Evolutionary conservation across 2,888 invertebrate genomes (phyloP).

Genomic region (Vannuccia rotundouncinata): DNA sequence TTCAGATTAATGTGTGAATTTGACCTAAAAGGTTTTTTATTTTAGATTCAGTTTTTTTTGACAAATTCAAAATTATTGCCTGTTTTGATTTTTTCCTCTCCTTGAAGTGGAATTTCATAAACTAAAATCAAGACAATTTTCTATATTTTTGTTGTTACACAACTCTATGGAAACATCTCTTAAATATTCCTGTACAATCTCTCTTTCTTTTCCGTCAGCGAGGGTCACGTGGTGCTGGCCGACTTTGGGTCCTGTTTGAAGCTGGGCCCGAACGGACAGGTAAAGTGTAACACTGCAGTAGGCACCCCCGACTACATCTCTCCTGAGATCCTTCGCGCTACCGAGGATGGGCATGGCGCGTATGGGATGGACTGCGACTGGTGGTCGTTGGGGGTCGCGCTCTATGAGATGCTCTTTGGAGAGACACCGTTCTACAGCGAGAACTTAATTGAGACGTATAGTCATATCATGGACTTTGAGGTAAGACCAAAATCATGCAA

Average conservation of each 20-base stretch:
- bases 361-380: conserved; percentile 99
- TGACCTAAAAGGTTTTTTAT: no score
- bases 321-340: conserved; percentile 94
- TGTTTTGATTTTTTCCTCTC: no score
- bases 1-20: no score
- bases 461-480: conserved; percentile 95
- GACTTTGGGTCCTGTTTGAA: conserved; percentile 93
- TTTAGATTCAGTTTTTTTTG: no score
- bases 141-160: no score
- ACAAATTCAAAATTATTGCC: no score
- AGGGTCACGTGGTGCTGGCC: conserved; percentile 83
- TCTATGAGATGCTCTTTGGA: conserved; percentile 98
- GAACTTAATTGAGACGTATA: conserved; percentile 95
- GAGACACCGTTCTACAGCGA: conserved; percentile 99
- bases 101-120: no score
- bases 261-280: conserved; percentile 79
- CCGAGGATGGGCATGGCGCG: conserved; percentile 87
- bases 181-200: no score
- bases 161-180: no score
- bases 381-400: conserved; percentile 98
- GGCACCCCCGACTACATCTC: conserved; percentile 99
- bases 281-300: conserved; percentile 84
- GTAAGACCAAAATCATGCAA: no score
- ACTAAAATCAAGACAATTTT: no score
- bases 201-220: no score